A percentile compares a stretch with the other conserved stretches of the same genome.
phyloP scores from a whole-genome alignment of 2,113 vertebrate species.

The Apodemus speciosus region DNA sequence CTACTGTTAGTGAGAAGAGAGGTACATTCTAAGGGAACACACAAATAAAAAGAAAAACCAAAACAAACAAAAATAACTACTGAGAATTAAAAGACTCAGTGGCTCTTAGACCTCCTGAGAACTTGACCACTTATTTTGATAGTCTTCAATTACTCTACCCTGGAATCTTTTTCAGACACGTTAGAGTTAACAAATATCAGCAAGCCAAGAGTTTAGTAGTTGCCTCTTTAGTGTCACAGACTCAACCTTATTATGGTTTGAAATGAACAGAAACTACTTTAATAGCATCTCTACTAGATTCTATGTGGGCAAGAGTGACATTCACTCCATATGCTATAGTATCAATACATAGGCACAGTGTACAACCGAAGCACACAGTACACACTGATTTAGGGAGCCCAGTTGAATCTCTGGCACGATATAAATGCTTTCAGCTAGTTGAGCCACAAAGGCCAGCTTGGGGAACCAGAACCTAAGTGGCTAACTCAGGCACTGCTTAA shows the following conservation, averaged over 20 bases:
- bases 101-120: background rate
- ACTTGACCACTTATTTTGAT: background rate
- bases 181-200: background rate
- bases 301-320: background rate
- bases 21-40: background rate
- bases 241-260: background rate
- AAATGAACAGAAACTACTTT: background rate
- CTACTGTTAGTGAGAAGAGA: background rate
- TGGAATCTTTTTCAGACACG: background rate
- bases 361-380: no score
- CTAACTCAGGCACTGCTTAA: background rate
- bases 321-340: background rate
- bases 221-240: background rate
- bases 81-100: background rate
- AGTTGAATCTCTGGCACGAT: background rate
- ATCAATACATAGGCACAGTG: background rate
- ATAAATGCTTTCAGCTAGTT: background rate
- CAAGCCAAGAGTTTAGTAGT: background rate
- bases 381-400: background rate
- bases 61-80: background rate
- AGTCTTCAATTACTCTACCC: background rate
- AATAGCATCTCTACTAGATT: background rate
- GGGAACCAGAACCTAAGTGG: background rate
- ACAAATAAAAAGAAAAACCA: background rate
- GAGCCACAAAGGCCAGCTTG: conserved; percentile 10